A percentile compares a stretch with the other conserved stretches of the same genome.
phyloP scores from a whole-genome alignment of 2,888 invertebrate species.

The Pristionchus entomophagus region DNA sequence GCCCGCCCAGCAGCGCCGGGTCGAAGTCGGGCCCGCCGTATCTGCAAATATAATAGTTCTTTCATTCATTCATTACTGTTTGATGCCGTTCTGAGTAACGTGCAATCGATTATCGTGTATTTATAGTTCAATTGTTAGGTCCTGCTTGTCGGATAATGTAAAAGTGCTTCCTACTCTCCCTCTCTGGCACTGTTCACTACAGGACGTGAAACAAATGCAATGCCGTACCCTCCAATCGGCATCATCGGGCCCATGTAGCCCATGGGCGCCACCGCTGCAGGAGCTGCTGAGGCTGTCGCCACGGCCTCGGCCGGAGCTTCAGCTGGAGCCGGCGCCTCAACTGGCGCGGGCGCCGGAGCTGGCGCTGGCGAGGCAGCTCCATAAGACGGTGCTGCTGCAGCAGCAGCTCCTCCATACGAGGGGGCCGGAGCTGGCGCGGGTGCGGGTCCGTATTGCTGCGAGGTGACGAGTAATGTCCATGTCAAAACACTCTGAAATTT shows the following conservation, averaged over 20 bases:
- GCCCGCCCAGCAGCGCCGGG: constrained; percentile 60
- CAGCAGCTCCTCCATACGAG: too few species aligned
- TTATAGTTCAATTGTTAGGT: not conserved
- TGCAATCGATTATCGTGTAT: not conserved
- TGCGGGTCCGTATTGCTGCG: not conserved
- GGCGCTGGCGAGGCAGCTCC: not conserved
- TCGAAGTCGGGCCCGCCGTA: constrained; percentile 62
- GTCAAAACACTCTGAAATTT: not conserved
- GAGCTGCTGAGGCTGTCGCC: not conserved
- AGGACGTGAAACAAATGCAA: too few species aligned
- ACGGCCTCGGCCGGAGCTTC: not conserved
- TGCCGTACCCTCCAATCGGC: not conserved
- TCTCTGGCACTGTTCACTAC: too few species aligned
- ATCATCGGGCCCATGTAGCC: not conserved
- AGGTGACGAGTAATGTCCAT: not conserved
- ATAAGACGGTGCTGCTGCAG: not conserved
- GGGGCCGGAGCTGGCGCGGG: not conserved
- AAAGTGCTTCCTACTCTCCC: too few species aligned
- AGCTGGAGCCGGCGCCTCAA: not conserved
- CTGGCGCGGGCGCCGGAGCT: not conserved
- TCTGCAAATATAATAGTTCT: not conserved
- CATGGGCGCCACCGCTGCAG: not conserved
- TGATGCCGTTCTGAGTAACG: not conserved
- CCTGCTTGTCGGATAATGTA: too few species aligned
- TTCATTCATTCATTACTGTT: too few species aligned